A percentile compares a stretch with the other conserved stretches of the same genome.
phyloP scores from a whole-genome alignment of 2,113 vertebrate genomes.

The Sceloporus undulatus region DNA sequence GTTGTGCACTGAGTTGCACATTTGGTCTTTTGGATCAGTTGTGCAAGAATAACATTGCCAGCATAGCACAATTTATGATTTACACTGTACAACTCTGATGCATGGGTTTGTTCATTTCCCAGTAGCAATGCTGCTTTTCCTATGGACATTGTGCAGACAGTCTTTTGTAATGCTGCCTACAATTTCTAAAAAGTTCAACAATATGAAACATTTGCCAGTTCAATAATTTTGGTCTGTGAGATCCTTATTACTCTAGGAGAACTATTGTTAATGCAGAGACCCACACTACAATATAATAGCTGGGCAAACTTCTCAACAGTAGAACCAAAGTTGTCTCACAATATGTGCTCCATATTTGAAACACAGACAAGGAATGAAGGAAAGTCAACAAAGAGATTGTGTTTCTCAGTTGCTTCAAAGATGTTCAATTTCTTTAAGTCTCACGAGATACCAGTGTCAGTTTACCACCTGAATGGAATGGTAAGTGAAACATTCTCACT shows the following conservation, averaged over 20 bases:
- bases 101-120: background rate
- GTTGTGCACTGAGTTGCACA: no score
- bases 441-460: constrained; percentile 17
- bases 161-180: background rate
- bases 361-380: constrained; percentile 35
- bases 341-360: background rate
- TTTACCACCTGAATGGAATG: constrained; percentile 31
- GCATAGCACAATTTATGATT: no score
- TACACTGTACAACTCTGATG: no score
- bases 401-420: constrained; percentile 22
- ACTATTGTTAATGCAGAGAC: background rate
- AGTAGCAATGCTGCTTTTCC: background rate
- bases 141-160: constrained; percentile 14
- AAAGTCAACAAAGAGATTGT: constrained; percentile 12
- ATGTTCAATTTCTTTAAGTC: constrained; percentile 27
- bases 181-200: background rate
- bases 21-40: no score
- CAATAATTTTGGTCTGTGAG: background rate
- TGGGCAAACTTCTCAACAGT: background rate
- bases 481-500: constrained; percentile 44
- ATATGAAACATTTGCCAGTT: constrained; percentile 25
- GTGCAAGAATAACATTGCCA: no score
- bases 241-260: background rate
- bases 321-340: background rate
- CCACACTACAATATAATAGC: background rate